Percentiles rank a stretch among this genome's conserved stretches.
Evolutionary conservation across 2,888 invertebrate species (phyloP).

Genomic region (Eristalis pertinax): DNA sequence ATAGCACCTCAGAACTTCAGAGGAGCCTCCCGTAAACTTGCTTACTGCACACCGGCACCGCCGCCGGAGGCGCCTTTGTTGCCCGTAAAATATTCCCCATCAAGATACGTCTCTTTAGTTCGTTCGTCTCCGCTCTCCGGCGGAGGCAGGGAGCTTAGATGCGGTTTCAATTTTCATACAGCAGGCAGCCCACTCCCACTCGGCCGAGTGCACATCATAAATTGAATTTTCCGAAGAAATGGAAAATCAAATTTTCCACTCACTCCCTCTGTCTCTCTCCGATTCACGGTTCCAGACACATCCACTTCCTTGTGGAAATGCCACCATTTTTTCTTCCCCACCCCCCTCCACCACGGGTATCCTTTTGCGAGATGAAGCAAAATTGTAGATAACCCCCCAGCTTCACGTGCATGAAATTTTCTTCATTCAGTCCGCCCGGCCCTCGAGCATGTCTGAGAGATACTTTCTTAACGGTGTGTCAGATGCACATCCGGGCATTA

Average conservation of each 20-base stretch:
- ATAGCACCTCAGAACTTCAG: not conserved
- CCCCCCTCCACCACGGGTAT: not conserved
- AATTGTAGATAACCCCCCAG: slow-evolving; percentile 27
- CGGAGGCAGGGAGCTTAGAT: slow-evolving; percentile 33
- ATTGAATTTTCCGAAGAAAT: slow-evolving; percentile 68
- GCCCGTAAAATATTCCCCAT: not conserved
- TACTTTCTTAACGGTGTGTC: not conserved
- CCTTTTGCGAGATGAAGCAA: not conserved
- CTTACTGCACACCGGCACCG: no score
- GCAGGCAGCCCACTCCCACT: slow-evolving; percentile 27
- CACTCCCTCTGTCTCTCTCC: slow-evolving; percentile 19
- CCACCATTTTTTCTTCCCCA: not conserved
- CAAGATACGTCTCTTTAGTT: not conserved
- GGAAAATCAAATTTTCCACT: slow-evolving; percentile 67
- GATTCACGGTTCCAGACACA: not conserved
- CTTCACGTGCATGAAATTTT: slow-evolving; percentile 44
- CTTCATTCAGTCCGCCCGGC: not conserved
- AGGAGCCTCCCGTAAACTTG: not conserved
- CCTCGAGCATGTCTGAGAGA: not conserved
- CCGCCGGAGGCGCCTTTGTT: not conserved
- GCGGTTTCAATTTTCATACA: slow-evolving; percentile 54
- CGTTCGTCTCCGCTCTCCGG: not conserved
- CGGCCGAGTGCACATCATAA: slow-evolving; percentile 64
- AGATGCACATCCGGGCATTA: not conserved
- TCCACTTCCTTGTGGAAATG: not conserved